These are phyloP conservation scores for Tangara arthus DNA, from an alignment of 2,797 vertebrate species.

Conservation along the genomic window DNA sequence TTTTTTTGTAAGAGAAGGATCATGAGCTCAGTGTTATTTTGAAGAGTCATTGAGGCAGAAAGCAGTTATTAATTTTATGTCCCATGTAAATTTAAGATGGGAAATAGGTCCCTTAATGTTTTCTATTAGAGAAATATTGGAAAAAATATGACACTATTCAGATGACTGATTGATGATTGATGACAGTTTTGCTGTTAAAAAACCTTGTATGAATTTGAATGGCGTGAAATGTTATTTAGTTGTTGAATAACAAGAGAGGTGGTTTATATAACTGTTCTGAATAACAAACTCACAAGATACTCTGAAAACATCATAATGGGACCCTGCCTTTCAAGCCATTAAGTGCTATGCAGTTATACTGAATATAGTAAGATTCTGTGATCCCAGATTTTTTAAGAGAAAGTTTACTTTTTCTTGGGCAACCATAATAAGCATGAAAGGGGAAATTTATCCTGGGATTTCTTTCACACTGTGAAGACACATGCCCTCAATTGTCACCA, in stretches of 20 bases:
- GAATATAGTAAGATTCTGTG: neutral
- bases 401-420: neutral
- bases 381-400: neutral
- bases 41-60: neutral
- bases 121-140: neutral
- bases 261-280: neutral
- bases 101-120: neutral
- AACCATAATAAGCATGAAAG: neutral
- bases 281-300: neutral
- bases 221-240: neutral
- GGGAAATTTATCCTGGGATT: neutral
- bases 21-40: slow-evolving; percentile 11
- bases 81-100: neutral
- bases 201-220: neutral
- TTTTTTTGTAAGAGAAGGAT: neutral
- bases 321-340: neutral
- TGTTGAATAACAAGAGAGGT: neutral
- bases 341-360: neutral
- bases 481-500: neutral
- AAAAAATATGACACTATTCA: neutral
- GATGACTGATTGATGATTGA: neutral
- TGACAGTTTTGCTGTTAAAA: slow-evolving; percentile 34
- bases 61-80: slow-evolving; percentile 9
- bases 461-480: neutral
- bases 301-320: neutral